A percentile compares a stretch with the other conserved stretches of the same genome.
Evolutionary conservation across 30 jellyfish, hydroid and myxozoan species (phyloP).

Genomic region (Turritopsis dohrnii): DNA sequence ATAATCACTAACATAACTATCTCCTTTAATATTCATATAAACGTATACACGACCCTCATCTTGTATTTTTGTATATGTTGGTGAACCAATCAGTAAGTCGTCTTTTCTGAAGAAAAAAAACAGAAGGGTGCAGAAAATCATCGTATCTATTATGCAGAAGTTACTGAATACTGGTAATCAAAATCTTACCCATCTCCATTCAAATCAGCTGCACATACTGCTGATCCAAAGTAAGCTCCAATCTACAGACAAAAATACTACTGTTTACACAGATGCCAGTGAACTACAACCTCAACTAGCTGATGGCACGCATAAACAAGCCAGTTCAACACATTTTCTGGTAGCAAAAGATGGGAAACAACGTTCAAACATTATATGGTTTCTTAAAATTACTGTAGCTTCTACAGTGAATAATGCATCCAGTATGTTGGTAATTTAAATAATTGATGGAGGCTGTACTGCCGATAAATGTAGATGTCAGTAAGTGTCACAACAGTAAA

Average conservation of each 20-base stretch:
- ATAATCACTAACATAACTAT: neutral
- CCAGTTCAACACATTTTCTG: no score
- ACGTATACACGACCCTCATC: constrained; percentile 86
- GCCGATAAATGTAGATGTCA: no score
- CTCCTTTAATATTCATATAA: constrained; percentile 44
- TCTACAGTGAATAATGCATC: no score
- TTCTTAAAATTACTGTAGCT: no score
- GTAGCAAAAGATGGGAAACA: no score
- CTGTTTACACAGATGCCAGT: neutral
- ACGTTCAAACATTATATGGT: no score
- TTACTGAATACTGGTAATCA: neutral
- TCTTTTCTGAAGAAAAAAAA: constrained; percentile 23
- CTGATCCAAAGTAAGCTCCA: constrained; percentile 84
- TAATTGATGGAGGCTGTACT: no score
- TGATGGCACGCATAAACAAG: no score
- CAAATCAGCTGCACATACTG: constrained; percentile 66
- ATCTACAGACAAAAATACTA: constrained; percentile 17
- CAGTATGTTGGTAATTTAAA: no score
- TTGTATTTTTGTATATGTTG: constrained; percentile 27
- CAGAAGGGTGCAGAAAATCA: neutral
- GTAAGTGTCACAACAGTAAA: no score
- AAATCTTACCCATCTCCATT: constrained; percentile 71
- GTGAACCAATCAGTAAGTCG: constrained; percentile 91
- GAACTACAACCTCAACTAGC: no score
- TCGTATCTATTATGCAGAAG: neutral